phyloP scores from a whole-genome alignment of 2,888 invertebrate species.

The Nudaria mundana region DNA sequence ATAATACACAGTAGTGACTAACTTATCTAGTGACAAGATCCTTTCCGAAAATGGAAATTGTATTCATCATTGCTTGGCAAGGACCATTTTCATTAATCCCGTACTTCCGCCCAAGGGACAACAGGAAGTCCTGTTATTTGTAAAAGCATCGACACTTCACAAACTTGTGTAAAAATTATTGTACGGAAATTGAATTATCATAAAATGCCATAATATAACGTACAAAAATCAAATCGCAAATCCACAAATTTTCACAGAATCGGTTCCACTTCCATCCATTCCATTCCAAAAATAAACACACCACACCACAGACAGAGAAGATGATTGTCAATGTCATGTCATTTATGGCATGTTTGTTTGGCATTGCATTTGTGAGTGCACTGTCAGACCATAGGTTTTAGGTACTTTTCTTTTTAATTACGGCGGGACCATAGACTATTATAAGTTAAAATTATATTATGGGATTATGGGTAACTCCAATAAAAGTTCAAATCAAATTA shows the following conservation, averaged over 20 bases:
- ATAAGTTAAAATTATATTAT: no score
- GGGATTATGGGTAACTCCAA: no score
- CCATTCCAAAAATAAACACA: constrained; percentile 54
- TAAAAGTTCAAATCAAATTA: no score
- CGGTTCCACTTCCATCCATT: no score
- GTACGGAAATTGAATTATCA: no score
- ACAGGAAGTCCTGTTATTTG: constrained; percentile 36
- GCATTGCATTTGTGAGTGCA: no score
- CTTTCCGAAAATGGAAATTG: neutral
- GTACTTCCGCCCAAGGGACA: constrained; percentile 18
- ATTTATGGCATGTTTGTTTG: no score
- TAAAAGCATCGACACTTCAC: no score
- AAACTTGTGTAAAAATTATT: constrained; percentile 3
- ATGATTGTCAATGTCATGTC: no score
- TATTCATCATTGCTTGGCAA: neutral
- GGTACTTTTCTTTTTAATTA: no score
- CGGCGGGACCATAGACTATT: no score
- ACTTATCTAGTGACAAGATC: neutral
- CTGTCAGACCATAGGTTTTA: no score
- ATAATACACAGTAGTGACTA: neutral
- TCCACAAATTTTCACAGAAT: constrained; percentile 43
- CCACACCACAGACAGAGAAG: constrained; percentile 24
- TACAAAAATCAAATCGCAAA: constrained; percentile 37
- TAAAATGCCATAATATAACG: constrained; percentile 24
- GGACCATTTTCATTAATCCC: constrained; percentile 26